Base-by-base conservation (phyloP, 2,113 vertebrate genomes). In the Pelobates fuscus region DNA sequence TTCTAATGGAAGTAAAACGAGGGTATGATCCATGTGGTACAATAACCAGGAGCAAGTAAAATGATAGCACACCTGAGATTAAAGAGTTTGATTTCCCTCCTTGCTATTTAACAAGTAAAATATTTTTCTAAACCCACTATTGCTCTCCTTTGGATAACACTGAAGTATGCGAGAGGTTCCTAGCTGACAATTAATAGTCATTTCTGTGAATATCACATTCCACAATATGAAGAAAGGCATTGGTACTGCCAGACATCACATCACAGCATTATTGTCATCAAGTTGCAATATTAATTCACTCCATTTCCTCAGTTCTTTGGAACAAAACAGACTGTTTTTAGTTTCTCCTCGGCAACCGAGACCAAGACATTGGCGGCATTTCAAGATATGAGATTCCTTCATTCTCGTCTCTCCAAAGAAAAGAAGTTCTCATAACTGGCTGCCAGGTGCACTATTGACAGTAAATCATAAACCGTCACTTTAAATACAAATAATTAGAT, bases 271-370 rank as follows among this genome's bases (percentile, higher is more conserved):
- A 77, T 78, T 84, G 82, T 79, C 78, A 80, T 80, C 60, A 81
- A 69, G 26, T 30, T 80, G 71, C 23, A 60, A 78, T 78, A 79
- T 83, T 82, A 83, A 78, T 78, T 78, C 74, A 78, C 78, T 77
- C 46, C 57, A 62, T 75, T 78, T 78, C 46, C 24, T 75, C 25
- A 52, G 30, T 68, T 67, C 57, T 18, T 41, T 78, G 80, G 78
- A 37, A 81, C 73, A 77, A 77, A 82, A 75, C 79, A 55, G 72
- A 43, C 73, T 29, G 15, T 61, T 43, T 65, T 79, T 54, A 78
- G 69, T 76, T 67, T 78, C 72, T 75, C 44, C 65, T 74, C 64
- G 32, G 69, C 80, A 77, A 37, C 60, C 66, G 72, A 75, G 71
- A 74, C 71, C 5, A 75, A 75, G 62, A 20, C 15, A 70, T 59